Base-by-base conservation (phyloP, 2,113 vertebrate genomes). In the Upupa epops region DNA sequence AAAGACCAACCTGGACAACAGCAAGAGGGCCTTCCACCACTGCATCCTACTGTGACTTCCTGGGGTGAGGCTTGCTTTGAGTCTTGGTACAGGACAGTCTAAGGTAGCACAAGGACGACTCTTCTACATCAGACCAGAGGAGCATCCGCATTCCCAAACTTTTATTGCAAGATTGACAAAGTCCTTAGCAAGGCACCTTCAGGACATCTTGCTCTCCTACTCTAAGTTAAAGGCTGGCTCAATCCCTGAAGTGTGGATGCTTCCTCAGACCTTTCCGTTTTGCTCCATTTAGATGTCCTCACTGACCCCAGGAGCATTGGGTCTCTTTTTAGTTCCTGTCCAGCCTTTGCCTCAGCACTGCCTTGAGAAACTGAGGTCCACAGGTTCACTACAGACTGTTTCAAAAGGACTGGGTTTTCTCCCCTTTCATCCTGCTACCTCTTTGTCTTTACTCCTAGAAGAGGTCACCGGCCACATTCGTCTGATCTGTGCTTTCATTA, bases 401-500 rank as follows among this genome's bases (percentile, higher is more conserved):
- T 76, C 49, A 45, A 86, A 75, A 61, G n/a, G 65, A 49, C 14
- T 72, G 71, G n/a, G 61, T 36, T 73, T 42, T 59, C 48, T 74
- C 45, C n/a, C 48, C 79, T 89, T 93, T 91, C 75, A 85, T 85
- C 71, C 72, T 80, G 56, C 26, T 89, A 64, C 78, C 60, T 73
- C 48, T 40, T 87, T 52, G 21, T 59, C 60, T 74, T 56, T 64
- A 17, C 75, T 89, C 60, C 69, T 64, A 54, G 71, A 89, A 48
- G 75, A 87, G 78, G 48, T 59, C 89, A 84, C 58, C 1, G 1
- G 73, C 70, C 84, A 78, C 65, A 6, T 56, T 74, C 5, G 1
- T 90, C 87, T 83, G 46, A 87, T 83, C 83, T 51, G 37, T 55
- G 82, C 77, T 92, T 78, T 94, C 84, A 34, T 96, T 95, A 83